Percentiles rank a stretch among this genome's conserved stretches.
Evolutionary conservation across 2,888 invertebrate genomes (phyloP).

Genomic region (Cryptophagus acutangulus): DNA sequence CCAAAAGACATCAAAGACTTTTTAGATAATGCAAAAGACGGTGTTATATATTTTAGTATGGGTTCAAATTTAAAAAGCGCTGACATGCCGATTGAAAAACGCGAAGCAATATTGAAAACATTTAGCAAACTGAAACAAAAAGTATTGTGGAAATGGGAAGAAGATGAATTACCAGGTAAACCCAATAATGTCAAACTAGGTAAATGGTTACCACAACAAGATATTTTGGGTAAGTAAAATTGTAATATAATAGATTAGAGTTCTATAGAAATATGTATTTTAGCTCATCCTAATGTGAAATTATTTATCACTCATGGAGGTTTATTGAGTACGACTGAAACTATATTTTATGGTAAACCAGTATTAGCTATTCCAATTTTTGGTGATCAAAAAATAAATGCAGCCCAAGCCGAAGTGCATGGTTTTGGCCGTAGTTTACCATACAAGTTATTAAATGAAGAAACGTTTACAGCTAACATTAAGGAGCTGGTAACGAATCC

Average conservation of each 20-base stretch:
- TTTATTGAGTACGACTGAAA: conserved; percentile 49
- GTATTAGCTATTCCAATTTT: conserved; percentile 52
- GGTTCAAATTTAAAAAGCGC: conserved; percentile 57
- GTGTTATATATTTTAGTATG: conserved; percentile 56
- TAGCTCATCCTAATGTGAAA: conserved; percentile 48
- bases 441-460: conserved; percentile 38
- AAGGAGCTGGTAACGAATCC: conserved; percentile 34
- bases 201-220: conserved; percentile 39
- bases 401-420: conserved; percentile 43
- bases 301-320: conserved; percentile 51
- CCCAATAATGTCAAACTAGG: conserved; percentile 45
- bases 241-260: no score
- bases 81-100: conserved; percentile 52
- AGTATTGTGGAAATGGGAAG: conserved; percentile 68
- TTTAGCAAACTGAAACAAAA: conserved; percentile 58
- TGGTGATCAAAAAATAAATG: conserved; percentile 52
- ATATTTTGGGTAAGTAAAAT: no score
- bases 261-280: no score
- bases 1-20: conserved; percentile 49
- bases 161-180: conserved; percentile 40
- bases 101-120: conserved; percentile 52
- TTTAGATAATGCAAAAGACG: conserved; percentile 52
- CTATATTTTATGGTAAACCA: conserved; percentile 49
- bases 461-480: conserved; percentile 33
- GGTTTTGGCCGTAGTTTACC: conserved; percentile 46